A percentile compares a stretch with the other conserved stretches of the same genome.
Evolutionary conservation across 2,888 invertebrate species (phyloP).

Genomic region (Drosophila neonasuta): DNA sequence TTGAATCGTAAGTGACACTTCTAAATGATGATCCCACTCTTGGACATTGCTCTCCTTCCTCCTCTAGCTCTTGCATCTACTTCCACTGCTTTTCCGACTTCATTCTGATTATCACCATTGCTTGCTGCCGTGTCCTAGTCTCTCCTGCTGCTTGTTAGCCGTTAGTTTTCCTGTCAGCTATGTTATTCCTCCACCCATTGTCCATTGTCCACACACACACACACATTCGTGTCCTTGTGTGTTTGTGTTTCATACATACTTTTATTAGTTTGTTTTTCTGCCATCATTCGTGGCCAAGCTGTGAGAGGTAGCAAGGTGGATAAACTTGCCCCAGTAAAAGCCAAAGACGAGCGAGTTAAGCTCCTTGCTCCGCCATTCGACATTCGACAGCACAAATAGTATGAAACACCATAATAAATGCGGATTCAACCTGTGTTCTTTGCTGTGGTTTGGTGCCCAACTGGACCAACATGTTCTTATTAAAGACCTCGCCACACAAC

Average conservation of each 20-base stretch:
- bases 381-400: slow-evolving; percentile 29
- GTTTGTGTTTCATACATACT: slow-evolving; percentile 43
- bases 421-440: slow-evolving; percentile 42
- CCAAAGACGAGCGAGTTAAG: slow-evolving; percentile 42
- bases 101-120: slow-evolving; percentile 35
- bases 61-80: not conserved
- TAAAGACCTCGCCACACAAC: slow-evolving; percentile 42
- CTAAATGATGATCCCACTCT: slow-evolving; percentile 47
- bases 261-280: slow-evolving; percentile 70
- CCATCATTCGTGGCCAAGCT: slow-evolving; percentile 33
- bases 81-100: slow-evolving; percentile 6
- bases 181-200: not conserved
- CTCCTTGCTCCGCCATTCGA: slow-evolving; percentile 20
- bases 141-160: slow-evolving; percentile 51
- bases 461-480: slow-evolving; percentile 39
- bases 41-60: not conserved
- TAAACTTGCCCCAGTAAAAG: slow-evolving; percentile 57
- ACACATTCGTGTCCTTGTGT: slow-evolving; percentile 24
- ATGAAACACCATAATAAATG: slow-evolving; percentile 15
- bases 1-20: slow-evolving; percentile 80
- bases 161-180: slow-evolving; percentile 52
- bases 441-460: slow-evolving; percentile 11
- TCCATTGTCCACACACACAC: slow-evolving; percentile 3
- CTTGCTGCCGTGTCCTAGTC: slow-evolving; percentile 22
- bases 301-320: slow-evolving; percentile 17